A percentile compares a stretch with the other conserved stretches of the same genome.
Conservation (phyloP, 2,113 vertebrate genomes). For the Malurus alboscapulatus region DNA sequence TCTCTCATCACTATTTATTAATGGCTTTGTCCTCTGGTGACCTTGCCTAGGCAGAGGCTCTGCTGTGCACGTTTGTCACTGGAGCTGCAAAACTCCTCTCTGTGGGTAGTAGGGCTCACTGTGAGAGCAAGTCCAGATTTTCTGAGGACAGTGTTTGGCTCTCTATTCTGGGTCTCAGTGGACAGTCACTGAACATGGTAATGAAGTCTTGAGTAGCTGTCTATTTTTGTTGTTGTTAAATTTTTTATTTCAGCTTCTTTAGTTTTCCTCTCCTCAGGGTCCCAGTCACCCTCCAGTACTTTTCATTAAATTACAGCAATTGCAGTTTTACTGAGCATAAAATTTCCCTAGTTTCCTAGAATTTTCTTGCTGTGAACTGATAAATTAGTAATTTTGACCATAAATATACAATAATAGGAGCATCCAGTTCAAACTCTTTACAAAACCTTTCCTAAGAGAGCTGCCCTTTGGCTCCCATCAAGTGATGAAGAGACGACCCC, state of each 20-base stretch:
- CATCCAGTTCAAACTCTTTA: slow-evolving; percentile 29
- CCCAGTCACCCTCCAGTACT: not conserved
- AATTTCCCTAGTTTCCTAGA: slow-evolving; percentile 45
- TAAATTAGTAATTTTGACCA: slow-evolving; percentile 25
- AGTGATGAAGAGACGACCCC: slow-evolving; percentile 20
- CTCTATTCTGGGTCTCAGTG: not conserved
- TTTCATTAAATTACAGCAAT: slow-evolving; percentile 41
- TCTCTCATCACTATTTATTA: not conserved
- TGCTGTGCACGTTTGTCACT: not conserved
- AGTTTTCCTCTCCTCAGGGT: not conserved
- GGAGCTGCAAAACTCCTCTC: not conserved
- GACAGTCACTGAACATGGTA: fast-evolving
- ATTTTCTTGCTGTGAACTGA: slow-evolving; percentile 29
- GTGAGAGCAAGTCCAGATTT: not conserved
- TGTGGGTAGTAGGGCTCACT: not conserved
- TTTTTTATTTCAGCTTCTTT: slow-evolving; percentile 50
- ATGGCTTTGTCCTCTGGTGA: slow-evolving; percentile 9
- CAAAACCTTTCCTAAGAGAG: slow-evolving; percentile 27
- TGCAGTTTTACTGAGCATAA: slow-evolving; percentile 28
- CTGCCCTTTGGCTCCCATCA: slow-evolving; percentile 20
- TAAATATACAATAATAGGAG: slow-evolving; percentile 28
- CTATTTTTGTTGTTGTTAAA: slow-evolving; percentile 42
- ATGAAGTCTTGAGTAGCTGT: not conserved
- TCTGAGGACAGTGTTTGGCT: not conserved
- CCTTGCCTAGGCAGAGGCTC: not conserved